These are phyloP conservation scores for Atrina japonica DNA, from an alignment of 2,888 invertebrate species.

Conservation along the genomic window DNA sequence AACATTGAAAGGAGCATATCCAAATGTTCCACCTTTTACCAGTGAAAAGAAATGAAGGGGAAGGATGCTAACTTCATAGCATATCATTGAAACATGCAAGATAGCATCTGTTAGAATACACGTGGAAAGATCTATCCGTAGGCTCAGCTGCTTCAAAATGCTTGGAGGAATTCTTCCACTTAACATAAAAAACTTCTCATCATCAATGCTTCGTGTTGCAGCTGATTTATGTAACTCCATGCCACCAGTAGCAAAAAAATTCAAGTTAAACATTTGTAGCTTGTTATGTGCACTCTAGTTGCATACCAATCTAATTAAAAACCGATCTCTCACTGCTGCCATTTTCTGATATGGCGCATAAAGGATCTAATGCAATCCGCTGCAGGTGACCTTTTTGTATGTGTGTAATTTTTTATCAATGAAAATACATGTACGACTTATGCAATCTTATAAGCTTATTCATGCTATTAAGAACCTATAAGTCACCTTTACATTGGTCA, in stretches of 20 bases:
- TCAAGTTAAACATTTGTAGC: no score
- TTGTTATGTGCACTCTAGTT: no score
- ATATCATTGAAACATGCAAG: slow-evolving; percentile 22
- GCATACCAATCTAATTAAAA: no score
- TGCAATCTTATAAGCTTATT: no score
- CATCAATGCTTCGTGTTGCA: slow-evolving; percentile 16
- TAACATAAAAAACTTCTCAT: slow-evolving; percentile 16
- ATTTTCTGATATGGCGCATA: no score
- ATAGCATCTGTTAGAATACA: slow-evolving; percentile 25
- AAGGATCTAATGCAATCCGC: no score
- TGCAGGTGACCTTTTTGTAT: no score
- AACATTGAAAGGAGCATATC: slow-evolving; percentile 27
- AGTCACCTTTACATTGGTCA: no score
- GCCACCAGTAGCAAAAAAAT: slow-evolving; percentile 18
- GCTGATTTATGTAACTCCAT: slow-evolving; percentile 18
- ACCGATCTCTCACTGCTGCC: no score
- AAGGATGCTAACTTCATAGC: slow-evolving; percentile 12
- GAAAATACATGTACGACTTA: no score
- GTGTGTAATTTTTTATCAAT: no score
- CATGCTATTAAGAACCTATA: no score
- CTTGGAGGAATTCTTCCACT: slow-evolving; percentile 16
- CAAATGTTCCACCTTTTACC: slow-evolving; percentile 24
- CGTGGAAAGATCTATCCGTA: slow-evolving; percentile 15
- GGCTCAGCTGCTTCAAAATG: slow-evolving; percentile 13
- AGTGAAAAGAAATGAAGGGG: not conserved